These are phyloP conservation scores for Orgyia antiqua DNA, from an alignment of 2,888 invertebrate genomes.

Conservation along the genomic window DNA sequence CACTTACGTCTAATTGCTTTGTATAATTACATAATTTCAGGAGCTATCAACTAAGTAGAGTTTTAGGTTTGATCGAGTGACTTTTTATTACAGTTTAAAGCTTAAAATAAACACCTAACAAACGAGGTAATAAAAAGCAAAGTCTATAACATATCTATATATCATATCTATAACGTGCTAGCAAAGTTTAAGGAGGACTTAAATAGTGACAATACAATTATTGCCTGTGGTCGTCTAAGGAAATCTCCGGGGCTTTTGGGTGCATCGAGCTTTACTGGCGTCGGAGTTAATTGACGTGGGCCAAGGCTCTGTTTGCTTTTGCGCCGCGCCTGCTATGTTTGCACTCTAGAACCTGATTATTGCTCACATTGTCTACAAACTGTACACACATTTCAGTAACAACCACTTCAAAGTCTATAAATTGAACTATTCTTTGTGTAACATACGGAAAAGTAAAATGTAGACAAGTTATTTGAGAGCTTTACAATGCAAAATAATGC, in stretches of 20 bases:
- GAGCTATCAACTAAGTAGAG: not conserved
- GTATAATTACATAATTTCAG: not conserved
- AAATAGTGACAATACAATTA: constrained; percentile 7
- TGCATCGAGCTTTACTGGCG: constrained; percentile 28
- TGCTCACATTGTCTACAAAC: constrained; percentile 37
- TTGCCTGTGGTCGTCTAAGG: constrained; percentile 8
- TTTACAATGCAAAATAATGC: no score
- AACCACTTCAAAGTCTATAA: no score
- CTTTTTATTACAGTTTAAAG: no score
- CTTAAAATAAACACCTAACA: not conserved
- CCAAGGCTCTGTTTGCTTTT: constrained; percentile 47
- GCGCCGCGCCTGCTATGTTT: constrained; percentile 52
- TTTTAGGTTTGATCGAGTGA: no score
- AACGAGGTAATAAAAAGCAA: constrained; percentile 3
- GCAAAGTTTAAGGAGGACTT: constrained; percentile 5
- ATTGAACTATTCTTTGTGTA: no score
- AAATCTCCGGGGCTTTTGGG: constrained; percentile 5
- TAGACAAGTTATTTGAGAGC: no score
- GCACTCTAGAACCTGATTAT: constrained; percentile 39
- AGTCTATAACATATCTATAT: no score
- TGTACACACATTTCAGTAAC: no score
- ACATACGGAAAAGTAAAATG: no score
- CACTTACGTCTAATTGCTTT: constrained; percentile 11
- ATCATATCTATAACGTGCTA: not conserved
- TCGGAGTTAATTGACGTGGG: constrained; percentile 49